A percentile compares a stretch with the other conserved stretches of the same genome.
These are phyloP conservation scores for Siderastrea siderea DNA, from an alignment of 92 coral and sea anemone species.

Conservation along the genomic window DNA sequence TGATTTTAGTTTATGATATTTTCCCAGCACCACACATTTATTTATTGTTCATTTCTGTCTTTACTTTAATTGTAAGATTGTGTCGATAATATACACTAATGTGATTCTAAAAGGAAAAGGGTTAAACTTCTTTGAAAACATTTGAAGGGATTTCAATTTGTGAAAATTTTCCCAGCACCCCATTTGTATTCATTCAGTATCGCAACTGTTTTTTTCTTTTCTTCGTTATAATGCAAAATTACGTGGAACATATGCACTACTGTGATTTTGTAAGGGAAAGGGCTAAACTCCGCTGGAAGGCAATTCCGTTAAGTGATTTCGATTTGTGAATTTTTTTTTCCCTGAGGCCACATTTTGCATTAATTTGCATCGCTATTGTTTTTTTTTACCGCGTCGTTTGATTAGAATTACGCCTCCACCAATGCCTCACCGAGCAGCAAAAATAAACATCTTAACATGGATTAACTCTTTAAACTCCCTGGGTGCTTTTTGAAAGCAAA, in stretches of 20 bases:
- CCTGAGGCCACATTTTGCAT: background rate
- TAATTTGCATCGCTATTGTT: background rate
- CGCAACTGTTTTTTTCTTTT: background rate
- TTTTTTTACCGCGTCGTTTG: background rate
- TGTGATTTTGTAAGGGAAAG: background rate
- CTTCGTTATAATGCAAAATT: background rate
- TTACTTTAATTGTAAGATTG: background rate
- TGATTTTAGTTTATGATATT: no score
- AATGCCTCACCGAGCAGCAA: background rate
- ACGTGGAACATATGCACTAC: background rate
- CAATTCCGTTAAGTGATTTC: background rate
- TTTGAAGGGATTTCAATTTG: background rate
- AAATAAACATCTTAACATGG: background rate
- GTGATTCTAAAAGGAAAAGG: background rate
- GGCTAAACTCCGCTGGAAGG: background rate
- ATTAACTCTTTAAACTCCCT: slow-evolving; percentile 11
- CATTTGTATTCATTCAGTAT: background rate
- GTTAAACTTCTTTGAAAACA: background rate
- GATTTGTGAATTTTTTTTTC: background rate
- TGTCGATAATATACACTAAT: background rate
- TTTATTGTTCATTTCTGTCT: background rate
- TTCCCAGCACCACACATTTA: no score
- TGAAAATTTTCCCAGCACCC: background rate
- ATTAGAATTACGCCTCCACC: background rate
- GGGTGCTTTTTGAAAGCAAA: background rate